phyloP scores from a whole-genome alignment of 2,113 vertebrate species.

The Rhinolophus sinicus region DNA sequence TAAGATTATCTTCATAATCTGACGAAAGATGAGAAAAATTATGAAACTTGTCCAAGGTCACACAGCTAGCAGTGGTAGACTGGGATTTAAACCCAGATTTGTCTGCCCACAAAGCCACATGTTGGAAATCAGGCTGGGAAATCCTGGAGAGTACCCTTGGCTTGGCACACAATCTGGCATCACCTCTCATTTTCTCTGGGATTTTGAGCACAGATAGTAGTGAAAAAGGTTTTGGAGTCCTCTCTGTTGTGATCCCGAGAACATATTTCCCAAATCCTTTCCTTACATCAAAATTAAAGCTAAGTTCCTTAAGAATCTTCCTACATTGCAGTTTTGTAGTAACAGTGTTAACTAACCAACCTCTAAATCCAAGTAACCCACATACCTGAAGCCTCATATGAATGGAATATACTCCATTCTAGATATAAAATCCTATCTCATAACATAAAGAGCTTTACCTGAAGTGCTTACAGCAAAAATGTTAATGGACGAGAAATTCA shows the following conservation, averaged over 20 bases:
- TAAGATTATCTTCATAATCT: not conserved
- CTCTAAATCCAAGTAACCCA: not conserved
- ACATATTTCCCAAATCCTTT: constrained; percentile 3
- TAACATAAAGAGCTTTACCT: not conserved
- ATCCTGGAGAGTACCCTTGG: not conserved
- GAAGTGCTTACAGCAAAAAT: not conserved
- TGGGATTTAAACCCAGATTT: not conserved
- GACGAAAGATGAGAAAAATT: constrained; percentile 5
- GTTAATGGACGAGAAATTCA: not conserved
- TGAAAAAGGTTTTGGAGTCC: not conserved
- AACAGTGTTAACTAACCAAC: not conserved
- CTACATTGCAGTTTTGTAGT: not conserved
- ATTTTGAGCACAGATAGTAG: not conserved
- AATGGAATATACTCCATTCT: not conserved
- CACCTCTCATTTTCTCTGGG: not conserved
- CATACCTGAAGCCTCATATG: not conserved
- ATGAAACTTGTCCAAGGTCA: constrained; percentile 18
- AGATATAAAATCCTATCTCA: not conserved
- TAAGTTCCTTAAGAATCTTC: constrained; percentile 2
- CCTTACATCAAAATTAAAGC: not conserved
- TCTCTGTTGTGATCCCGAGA: not conserved
- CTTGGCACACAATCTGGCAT: not conserved
- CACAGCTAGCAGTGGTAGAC: not conserved
- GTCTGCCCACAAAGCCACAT: not conserved
- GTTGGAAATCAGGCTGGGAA: constrained; percentile 28